A percentile compares a stretch with the other conserved stretches of the same genome.
Conservation (phyloP, 1,140 invertebrate species). For the Copidosoma floridanum region DNA sequence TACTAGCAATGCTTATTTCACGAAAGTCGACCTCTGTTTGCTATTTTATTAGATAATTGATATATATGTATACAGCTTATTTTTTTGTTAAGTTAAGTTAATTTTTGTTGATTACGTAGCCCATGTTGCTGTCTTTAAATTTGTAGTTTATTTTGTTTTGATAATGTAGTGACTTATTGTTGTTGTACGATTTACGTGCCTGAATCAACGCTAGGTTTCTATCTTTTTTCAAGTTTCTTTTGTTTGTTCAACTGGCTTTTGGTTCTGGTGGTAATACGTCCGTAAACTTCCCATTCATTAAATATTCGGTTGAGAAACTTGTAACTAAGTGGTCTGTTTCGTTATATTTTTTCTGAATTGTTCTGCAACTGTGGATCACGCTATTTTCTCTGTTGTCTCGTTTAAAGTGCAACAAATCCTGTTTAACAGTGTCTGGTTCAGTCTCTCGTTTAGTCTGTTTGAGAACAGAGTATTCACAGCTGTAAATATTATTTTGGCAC, state of each 20-base stretch:
- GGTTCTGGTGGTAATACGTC: slow-evolving; percentile 5
- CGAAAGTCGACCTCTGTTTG: too few relatives aligned
- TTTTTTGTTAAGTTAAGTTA: not conserved
- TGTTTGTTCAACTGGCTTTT: too few relatives aligned
- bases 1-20: too few relatives aligned
- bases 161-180: not conserved
- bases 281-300: not conserved
- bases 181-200: not conserved
- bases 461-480: too few relatives aligned
- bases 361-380: not conserved
- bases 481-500: slow-evolving; percentile 21
- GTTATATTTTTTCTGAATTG: not conserved
- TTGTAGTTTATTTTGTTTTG: not conserved
- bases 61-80: too few relatives aligned
- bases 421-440: too few relatives aligned
- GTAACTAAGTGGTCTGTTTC: not conserved
- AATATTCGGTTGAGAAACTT: slow-evolving; percentile 1
- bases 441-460: too few relatives aligned
- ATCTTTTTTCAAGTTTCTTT: slow-evolving; percentile 8
- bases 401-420: too few relatives aligned
- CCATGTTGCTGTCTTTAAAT: not conserved
- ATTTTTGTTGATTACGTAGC: not conserved
- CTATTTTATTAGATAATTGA: too few relatives aligned
- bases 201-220: slow-evolving; percentile 1
- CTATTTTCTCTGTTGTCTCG: not conserved